Percentiles rank a stretch among this genome's conserved stretches.
phyloP scores from a whole-genome alignment of 2,797 vertebrate species.

The Myiotriccus ornatus region DNA sequence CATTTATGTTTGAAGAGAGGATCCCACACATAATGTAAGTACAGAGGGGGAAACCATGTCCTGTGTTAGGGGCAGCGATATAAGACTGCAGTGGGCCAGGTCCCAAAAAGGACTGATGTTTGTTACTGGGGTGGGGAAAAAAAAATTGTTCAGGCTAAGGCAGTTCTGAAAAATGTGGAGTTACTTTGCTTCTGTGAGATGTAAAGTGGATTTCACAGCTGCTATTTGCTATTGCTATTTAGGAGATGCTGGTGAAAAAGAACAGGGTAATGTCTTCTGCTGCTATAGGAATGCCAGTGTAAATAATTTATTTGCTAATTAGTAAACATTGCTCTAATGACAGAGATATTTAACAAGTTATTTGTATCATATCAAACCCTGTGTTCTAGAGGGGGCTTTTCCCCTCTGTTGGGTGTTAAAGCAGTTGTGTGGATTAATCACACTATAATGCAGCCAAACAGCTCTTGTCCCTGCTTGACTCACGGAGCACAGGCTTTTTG shows the following conservation, averaged over 20 bases:
- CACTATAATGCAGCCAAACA: background rate
- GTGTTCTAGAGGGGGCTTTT: background rate
- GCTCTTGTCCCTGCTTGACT: background rate
- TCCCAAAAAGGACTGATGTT: background rate
- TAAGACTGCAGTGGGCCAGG: background rate
- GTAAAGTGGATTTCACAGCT: slow-evolving; percentile 14
- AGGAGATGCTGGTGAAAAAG: background rate
- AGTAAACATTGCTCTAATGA: background rate
- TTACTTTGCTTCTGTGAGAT: background rate
- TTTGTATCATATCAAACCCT: background rate
- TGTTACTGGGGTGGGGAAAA: background rate
- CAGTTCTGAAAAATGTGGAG: background rate
- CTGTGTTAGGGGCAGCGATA: background rate
- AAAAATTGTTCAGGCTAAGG: background rate
- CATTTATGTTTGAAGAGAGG: slow-evolving; percentile 20
- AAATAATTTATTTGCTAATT: slow-evolving; percentile 16
- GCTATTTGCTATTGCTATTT: background rate
- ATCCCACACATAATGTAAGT: slow-evolving; percentile 54
- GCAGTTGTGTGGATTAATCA: background rate
- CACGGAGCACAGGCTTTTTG: background rate
- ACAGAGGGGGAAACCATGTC: background rate
- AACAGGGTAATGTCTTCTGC: background rate
- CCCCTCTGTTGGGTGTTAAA: background rate
- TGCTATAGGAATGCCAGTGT: background rate
- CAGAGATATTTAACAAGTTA: background rate